Percentiles rank a stretch among this genome's conserved stretches.
These are phyloP conservation scores for Psilanteris sp. DNA, from an alignment of 1,140 invertebrate genomes.

Conservation along the genomic window DNA sequence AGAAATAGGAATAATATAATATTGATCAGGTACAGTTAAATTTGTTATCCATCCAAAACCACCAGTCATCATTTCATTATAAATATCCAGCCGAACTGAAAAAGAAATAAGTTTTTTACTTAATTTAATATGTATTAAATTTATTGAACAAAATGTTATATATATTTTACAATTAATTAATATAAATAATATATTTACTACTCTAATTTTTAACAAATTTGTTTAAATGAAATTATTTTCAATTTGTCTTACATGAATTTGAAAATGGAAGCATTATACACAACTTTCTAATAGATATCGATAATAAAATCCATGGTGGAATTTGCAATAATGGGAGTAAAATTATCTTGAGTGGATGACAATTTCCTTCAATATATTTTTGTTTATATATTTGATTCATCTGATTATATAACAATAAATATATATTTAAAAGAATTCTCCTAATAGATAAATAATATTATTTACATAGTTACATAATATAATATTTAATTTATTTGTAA, in stretches of 20 bases:
- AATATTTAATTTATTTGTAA: no score
- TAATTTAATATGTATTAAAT: no score
- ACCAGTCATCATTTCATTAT: slow-evolving; percentile 84
- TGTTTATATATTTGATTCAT: slow-evolving; percentile 87
- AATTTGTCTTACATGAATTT: slow-evolving; percentile 79
- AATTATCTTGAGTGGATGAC: slow-evolving; percentile 90
- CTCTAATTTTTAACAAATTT: no score
- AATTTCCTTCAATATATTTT: slow-evolving; percentile 90
- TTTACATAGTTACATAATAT: no score
- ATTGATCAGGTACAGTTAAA: slow-evolving; percentile 85
- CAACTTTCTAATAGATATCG: slow-evolving; percentile 90
- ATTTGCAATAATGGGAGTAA: slow-evolving; percentile 89
- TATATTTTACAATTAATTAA: no score
- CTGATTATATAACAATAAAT: no score
- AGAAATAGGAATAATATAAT: slow-evolving; percentile 85
- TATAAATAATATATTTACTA: no score
- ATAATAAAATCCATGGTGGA: slow-evolving; percentile 91
- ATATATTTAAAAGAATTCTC: no score
- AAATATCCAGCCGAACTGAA: slow-evolving; percentile 81
- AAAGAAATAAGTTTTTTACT: no score
- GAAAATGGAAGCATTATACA: slow-evolving; percentile 85
- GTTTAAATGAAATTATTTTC: no score
- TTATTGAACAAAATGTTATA: no score
- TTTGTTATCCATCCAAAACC: slow-evolving; percentile 91
- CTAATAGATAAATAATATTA: no score